Evolutionary conservation across 2,888 invertebrate species (phyloP), one percentile per base, ranked within the genome.

Genomic region (Stictocephala bisonia): DNA sequence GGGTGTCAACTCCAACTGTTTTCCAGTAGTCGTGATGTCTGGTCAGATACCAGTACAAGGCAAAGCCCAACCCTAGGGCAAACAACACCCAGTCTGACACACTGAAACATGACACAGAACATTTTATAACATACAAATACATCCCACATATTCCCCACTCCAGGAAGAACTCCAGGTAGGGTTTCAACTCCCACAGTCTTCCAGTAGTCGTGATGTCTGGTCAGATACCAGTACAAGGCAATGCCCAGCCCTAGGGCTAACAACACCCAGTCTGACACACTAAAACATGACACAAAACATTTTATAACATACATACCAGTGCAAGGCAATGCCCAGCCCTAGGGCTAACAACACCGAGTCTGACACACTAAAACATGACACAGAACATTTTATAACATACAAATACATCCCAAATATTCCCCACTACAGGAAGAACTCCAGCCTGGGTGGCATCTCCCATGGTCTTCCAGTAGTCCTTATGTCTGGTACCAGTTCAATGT

Each of bases 201-300:
- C 53, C 53, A 53, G 26, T 53, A 26, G 26, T n/a, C 26, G n/a
- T 53, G 24, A n/a, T 53, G 53, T 24, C 53, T 6, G 9, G 24
- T 53, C 53, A 53, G 53, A 27, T 53, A 53, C 53, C 53, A 53
- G 53, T 53, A 53, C 3, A 53, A n/a, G 53, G n/a, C 26, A 7
- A 27, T 53, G 13, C 24, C 24, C 26, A 53, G 26, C 2, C 53
- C 53, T 1, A 53, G n/a, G n/a, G n/a, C n/a, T n/a, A n/a, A n/a
- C n/a, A n/a, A n/a, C n/a, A n/a, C n/a, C n/a, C n/a, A n/a, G n/a
- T n/a, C n/a, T n/a, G n/a, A n/a, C n/a, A n/a, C n/a, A n/a, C n/a
- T n/a, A n/a, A n/a, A n/a, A n/a, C n/a, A n/a, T n/a, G n/a, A n/a
- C n/a, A n/a, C n/a, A n/a, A n/a, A n/a, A n/a, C n/a, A n/a, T n/a